A percentile compares a stretch with the other conserved stretches of the same genome.
phyloP scores from a whole-genome alignment of 2,113 vertebrate genomes.

The Corvus cornix region DNA sequence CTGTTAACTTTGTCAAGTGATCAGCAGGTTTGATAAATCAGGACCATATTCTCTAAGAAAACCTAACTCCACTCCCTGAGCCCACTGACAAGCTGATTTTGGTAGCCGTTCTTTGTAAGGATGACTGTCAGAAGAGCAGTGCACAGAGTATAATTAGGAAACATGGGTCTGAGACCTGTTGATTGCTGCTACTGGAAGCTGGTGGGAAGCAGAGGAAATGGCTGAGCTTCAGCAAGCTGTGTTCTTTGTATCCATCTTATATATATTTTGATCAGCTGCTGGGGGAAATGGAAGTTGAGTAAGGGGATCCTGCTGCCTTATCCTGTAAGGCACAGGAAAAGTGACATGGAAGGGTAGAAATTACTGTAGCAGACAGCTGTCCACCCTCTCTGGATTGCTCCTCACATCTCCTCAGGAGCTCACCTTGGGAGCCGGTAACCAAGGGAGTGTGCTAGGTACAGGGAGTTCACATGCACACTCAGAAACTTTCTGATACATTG shows the following conservation, averaged over 20 bases:
- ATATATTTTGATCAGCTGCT: neutral
- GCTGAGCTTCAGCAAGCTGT: neutral
- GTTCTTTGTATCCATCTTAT: neutral
- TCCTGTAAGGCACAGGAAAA: rapidly evolving
- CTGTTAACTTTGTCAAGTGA: neutral
- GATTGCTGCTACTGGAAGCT: neutral
- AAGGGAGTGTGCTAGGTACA: rapidly evolving
- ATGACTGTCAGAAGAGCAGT: neutral
- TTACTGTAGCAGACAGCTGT: neutral
- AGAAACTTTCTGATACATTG: neutral
- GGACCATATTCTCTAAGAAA: neutral
- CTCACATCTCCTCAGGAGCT: neutral
- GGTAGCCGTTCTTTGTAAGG: neutral
- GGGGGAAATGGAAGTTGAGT: neutral
- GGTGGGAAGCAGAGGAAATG: neutral
- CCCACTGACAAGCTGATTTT: neutral
- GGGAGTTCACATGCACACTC: neutral
- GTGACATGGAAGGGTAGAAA: neutral
- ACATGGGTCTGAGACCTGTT: neutral
- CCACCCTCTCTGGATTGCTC: neutral
- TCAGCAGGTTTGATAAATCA: neutral
- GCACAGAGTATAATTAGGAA: neutral
- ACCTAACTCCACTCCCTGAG: neutral
- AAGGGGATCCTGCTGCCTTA: neutral
- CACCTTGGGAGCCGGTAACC: neutral